phyloP scores from a whole-genome alignment of 2,888 invertebrate genomes.

The Oscheius sp. region DNA sequence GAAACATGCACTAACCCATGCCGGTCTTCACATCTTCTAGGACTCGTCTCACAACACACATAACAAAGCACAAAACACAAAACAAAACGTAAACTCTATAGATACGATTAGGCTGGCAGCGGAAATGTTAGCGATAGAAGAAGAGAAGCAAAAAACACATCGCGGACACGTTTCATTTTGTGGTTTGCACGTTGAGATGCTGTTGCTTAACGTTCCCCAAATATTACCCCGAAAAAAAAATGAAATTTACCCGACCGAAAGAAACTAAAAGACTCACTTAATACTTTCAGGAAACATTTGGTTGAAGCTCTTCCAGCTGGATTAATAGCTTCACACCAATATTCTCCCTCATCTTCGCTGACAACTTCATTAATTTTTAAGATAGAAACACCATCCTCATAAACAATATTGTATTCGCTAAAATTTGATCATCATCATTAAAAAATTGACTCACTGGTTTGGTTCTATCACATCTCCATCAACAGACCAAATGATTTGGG shows the following conservation, averaged over 20 bases:
- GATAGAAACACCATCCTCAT: conserved; percentile 67
- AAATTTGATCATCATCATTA: conserved; percentile 10
- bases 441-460: conserved; percentile 50
- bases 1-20: conserved; percentile 29
- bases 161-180: conserved; percentile 35
- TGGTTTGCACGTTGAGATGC: conserved; percentile 32
- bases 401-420: conserved; percentile 66
- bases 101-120: conserved; percentile 19
- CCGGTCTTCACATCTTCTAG: conserved; percentile 16
- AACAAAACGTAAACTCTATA: conserved; percentile 35
- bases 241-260: neutral
- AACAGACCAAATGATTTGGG: conserved; percentile 69
- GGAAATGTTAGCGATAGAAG: conserved; percentile 29
- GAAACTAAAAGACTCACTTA: conserved; percentile 48
- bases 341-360: conserved; percentile 85
- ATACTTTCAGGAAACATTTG: conserved; percentile 62
- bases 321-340: conserved; percentile 84
- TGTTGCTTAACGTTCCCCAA: conserved; percentile 27
- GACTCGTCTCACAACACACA: conserved; percentile 33
- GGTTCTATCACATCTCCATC: conserved; percentile 65
- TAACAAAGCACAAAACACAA: conserved; percentile 36
- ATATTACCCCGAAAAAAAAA: neutral
- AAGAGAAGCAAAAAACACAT: conserved; percentile 26
- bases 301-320: conserved; percentile 83
- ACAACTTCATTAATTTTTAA: conserved; percentile 58